These are phyloP conservation scores for Nematolebias whitei DNA, from an alignment of 2,113 vertebrate species.

Conservation along the genomic window DNA sequence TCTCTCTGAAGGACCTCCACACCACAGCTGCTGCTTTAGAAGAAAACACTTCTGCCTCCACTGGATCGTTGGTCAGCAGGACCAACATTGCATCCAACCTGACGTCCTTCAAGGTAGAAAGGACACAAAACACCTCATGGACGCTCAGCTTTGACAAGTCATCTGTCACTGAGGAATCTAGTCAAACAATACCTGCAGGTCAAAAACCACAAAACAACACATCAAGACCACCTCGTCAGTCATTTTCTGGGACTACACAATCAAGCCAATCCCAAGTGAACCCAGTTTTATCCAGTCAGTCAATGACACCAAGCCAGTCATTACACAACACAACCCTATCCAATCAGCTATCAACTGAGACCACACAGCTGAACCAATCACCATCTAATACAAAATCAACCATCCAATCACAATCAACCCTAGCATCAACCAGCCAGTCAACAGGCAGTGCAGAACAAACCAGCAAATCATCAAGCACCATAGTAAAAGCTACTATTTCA, in stretches of 20 bases:
- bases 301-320: background rate
- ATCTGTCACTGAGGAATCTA: constrained; percentile 5
- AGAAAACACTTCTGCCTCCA: constrained; percentile 48
- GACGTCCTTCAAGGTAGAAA: constrained; percentile 19
- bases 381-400: background rate
- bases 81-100: background rate
- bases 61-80: constrained; percentile 6
- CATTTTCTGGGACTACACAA: background rate
- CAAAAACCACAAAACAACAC: background rate
- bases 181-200: constrained; percentile 27
- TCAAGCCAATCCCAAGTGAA: constrained; percentile 9
- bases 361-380: background rate
- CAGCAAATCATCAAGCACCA: background rate
- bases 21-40: constrained; percentile 32
- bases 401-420: background rate
- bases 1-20: constrained; percentile 55
- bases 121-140: constrained; percentile 12
- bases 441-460: background rate
- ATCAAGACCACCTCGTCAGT: constrained; percentile 7
- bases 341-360: background rate
- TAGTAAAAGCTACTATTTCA: background rate
- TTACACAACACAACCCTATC: background rate
- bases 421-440: constrained; percentile 7
- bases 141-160: constrained; percentile 25
- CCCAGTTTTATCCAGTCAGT: background rate